Conservation (phyloP, 2,113 vertebrate genomes). For the Zosterops pallidus region DNA sequence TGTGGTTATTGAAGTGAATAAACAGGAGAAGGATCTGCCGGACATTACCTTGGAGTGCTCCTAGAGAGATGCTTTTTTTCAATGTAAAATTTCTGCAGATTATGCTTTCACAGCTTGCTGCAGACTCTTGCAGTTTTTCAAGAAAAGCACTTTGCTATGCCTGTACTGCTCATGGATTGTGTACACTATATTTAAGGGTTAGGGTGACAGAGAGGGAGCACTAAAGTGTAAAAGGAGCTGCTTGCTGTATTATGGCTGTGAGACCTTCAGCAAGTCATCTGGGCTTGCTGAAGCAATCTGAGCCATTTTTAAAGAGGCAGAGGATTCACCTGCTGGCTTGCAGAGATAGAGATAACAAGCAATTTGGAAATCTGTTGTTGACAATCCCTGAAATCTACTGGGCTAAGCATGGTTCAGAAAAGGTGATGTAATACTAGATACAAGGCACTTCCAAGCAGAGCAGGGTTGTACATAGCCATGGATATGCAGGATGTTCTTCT, state of each 20-base stretch:
- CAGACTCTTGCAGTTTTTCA: background rate
- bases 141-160: background rate
- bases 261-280: background rate
- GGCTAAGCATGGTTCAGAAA: background rate
- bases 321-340: background rate
- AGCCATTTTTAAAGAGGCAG: background rate
- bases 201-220: background rate
- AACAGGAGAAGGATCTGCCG: background rate
- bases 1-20: background rate
- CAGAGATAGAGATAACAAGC: background rate
- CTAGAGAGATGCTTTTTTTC: background rate
- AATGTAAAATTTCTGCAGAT: background rate
- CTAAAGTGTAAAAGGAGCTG: background rate
- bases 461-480: background rate
- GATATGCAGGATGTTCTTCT: background rate
- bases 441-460: background rate
- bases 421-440: background rate
- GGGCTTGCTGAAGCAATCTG: background rate
- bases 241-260: background rate
- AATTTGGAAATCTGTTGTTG: background rate
- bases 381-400: background rate
- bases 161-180: background rate
- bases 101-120: background rate
- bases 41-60: accelerated
- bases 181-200: background rate